Conservation (phyloP, 1,140 invertebrate species). For the Drosophila arizonae region DNA sequence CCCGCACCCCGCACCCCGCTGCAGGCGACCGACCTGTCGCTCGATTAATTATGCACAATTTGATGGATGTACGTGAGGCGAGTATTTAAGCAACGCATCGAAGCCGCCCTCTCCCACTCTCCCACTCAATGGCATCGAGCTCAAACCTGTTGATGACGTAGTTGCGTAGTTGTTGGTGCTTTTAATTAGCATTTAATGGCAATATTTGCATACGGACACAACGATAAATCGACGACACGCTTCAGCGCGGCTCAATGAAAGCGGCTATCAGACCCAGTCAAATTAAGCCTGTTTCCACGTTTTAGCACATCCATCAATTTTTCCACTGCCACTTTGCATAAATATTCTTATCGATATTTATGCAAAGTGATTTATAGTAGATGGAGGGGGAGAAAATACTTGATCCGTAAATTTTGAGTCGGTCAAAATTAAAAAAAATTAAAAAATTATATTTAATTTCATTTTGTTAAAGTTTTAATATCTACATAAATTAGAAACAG, state of each 20-base stretch:
- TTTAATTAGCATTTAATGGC: conserved; percentile 75
- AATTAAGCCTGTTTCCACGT: conserved; percentile 7
- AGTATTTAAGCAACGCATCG: conserved; percentile 35
- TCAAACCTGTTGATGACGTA: conserved; percentile 53
- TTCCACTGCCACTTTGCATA: not conserved
- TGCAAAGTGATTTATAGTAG: not conserved
- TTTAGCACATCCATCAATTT: conserved; percentile 1
- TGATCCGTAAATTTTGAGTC: no score
- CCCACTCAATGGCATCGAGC: conserved; percentile 7
- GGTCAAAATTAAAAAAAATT: no score
- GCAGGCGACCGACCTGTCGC: not conserved
- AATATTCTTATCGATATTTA: not conserved
- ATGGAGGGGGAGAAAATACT: no score
- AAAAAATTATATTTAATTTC: no score
- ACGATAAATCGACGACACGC: conserved; percentile 9
- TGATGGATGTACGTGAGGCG: conserved; percentile 73
- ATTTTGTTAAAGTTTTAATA: no score
- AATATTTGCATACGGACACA: conserved; percentile 49
- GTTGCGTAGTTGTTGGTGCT: conserved; percentile 45
- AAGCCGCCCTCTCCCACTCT: no score
- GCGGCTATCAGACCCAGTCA: not conserved
- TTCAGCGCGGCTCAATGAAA: conserved; percentile 17
- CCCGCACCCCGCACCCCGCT: no score
- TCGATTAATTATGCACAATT: conserved; percentile 77
- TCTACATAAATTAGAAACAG: no score